Percentiles rank a stretch among this genome's conserved stretches.
Evolutionary conservation across 2,888 invertebrate species (phyloP).

Genomic region (Schizaphis graminum): DNA sequence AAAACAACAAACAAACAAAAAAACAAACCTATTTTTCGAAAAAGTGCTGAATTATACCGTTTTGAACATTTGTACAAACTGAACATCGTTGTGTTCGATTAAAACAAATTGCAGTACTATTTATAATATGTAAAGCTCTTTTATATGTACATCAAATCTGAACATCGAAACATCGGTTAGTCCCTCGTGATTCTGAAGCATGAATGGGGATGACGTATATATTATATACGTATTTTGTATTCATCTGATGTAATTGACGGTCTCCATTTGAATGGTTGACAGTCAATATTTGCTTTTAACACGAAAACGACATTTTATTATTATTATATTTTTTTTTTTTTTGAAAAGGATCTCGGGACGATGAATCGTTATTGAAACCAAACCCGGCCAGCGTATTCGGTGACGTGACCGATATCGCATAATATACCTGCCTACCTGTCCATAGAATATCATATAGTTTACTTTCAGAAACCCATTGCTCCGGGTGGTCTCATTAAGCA

Average conservation of each 20-base stretch:
- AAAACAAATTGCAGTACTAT: not conserved
- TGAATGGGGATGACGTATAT: not conserved
- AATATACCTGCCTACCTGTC: not conserved
- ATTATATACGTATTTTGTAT: not conserved
- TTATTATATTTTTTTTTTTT: not conserved
- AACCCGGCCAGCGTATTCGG: not conserved
- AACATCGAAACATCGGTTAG: not conserved
- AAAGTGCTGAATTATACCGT: not conserved
- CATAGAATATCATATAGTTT: not conserved
- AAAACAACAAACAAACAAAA: not conserved
- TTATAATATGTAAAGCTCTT: not conserved
- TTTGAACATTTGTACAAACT: not conserved
- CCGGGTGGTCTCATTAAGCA: conserved; percentile 29
- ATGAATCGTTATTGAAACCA: not conserved
- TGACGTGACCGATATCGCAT: not conserved
- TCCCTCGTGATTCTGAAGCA: not conserved
- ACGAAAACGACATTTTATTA: not conserved
- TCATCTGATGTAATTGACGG: conserved; percentile 9
- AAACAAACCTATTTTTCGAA: not conserved
- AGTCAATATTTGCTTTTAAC: not conserved
- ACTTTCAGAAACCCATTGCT: not conserved
- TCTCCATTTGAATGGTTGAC: not conserved
- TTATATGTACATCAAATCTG: not conserved
- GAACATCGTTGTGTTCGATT: not conserved
- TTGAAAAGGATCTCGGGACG: not conserved